Evolutionary conservation across 2,797 vertebrate genomes (phyloP), one percentile per base, ranked within the genome.

Genomic region (Anniella stebbinsi): DNA sequence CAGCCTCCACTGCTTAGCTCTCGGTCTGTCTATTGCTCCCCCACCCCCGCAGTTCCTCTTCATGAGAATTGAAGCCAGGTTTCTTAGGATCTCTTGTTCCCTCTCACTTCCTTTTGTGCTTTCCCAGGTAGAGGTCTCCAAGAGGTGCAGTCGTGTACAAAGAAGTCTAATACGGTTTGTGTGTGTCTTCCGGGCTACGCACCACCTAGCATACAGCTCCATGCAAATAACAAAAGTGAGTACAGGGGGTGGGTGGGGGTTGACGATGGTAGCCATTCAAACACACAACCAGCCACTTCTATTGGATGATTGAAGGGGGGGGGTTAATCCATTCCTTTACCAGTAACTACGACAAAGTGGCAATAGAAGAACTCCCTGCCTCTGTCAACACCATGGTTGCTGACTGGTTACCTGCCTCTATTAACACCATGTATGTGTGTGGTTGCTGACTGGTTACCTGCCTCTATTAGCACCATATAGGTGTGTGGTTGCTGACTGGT

Each of bases 211-310:
- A 15, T 2, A 1, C 1, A 2, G 33, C 3, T 0, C 2, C 1
- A 10, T 0, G 0, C 2, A 36, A 25, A 9, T 0, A 30, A 85
- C n/a, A 66, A 41, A 7, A 63, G 76, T 91, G 18, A 88, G 86
- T 51, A 3, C 0, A n/a, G 2, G 3, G 23, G n/a, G 10, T 9
- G 1, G 7, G 17, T 17, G 10, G 23, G 12, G 21, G 3, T 57
- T 36, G 48, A 25, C 0, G 0, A 17, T 23, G 5, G 17, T 18
- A 7, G 15, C 13, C 30, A 9, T 25, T 21, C 30, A 57, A 38
- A 21, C 5, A 69, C 28, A 30, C 2, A 0, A 3, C 33, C 17
- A 33, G 48, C 1, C 30, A n/a, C 28, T 54, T 21, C 76, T 78
- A 5, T 36, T 18, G n/a, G 36, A 6, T 25, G 17, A 75, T 2